Conservation (phyloP, 2,797 vertebrate species). For the Myoxocephalus aenaeus region DNA sequence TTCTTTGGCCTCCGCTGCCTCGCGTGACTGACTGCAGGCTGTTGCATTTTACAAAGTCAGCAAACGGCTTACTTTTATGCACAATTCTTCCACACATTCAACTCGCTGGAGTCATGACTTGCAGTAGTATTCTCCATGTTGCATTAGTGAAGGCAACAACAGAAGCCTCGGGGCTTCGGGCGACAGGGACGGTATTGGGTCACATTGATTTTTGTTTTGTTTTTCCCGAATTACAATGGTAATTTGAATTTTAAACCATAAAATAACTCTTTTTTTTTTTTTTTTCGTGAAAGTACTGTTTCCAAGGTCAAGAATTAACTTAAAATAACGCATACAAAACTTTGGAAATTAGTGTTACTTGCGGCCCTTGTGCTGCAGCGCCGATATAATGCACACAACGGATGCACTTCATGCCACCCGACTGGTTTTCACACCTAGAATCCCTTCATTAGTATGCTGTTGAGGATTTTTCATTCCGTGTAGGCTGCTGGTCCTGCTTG, state of each 20-base stretch:
- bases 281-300: neutral
- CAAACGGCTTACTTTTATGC: neutral
- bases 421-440: conserved; percentile 43
- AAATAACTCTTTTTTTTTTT: neutral
- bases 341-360: neutral
- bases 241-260: neutral
- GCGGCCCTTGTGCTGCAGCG: neutral
- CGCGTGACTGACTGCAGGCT: neutral
- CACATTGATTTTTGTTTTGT: neutral
- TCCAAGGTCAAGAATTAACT: conserved; percentile 6
- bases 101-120: neutral
- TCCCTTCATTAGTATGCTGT: conserved; percentile 58
- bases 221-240: neutral
- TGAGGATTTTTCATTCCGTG: conserved; percentile 43
- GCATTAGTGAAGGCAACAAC: neutral
- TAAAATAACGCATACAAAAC: neutral
- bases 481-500: conserved; percentile 49
- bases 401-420: conserved; percentile 27
- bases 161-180: neutral
- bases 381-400: conserved; percentile 45
- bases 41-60: too few relatives aligned
- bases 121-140: neutral
- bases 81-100: conserved; percentile 5
- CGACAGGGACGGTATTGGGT: neutral
- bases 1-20: neutral